These are phyloP conservation scores for Mesorhabditis spiculigera DNA, from an alignment of 2,888 invertebrate species.

Conservation along the genomic window DNA sequence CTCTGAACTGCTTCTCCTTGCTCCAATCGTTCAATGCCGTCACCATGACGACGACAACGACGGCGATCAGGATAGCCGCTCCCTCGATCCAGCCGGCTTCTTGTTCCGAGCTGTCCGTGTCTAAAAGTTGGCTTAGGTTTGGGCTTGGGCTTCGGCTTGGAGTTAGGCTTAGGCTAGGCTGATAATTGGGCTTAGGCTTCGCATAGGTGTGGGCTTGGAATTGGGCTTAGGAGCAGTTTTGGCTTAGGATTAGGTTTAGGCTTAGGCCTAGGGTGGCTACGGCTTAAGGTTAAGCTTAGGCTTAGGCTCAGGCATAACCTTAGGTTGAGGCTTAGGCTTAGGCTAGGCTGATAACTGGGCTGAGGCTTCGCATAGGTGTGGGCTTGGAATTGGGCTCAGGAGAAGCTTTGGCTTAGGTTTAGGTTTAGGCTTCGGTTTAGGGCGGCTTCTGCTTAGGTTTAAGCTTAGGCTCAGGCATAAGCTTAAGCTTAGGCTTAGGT, in stretches of 20 bases:
- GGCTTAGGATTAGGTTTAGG: background rate
- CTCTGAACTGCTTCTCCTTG: slow-evolving; percentile 98
- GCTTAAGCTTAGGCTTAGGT: too few relatives aligned
- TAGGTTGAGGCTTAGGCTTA: background rate
- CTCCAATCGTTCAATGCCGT: slow-evolving; percentile 99
- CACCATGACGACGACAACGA: slow-evolving; percentile 89
- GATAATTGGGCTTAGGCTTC: background rate
- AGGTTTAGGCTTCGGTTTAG: too few relatives aligned
- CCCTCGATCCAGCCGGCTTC: slow-evolving; percentile 99
- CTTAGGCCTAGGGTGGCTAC: background rate
- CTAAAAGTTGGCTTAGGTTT: slow-evolving; percentile 44
- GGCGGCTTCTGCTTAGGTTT: too few relatives aligned
- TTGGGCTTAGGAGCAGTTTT: background rate
- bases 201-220: background rate
- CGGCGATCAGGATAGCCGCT: slow-evolving; percentile 95
- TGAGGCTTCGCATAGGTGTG: too few relatives aligned
- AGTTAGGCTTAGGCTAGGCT: background rate
- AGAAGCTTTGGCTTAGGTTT: too few relatives aligned
- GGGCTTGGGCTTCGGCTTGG: too few relatives aligned
- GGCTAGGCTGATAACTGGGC: too few relatives aligned
- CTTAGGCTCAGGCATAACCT: too few relatives aligned
- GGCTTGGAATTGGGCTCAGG: too few relatives aligned
- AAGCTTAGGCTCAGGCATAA: too few relatives aligned
- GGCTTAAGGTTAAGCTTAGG: background rate
- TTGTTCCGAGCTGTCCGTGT: slow-evolving; percentile 75